phyloP scores from a whole-genome alignment of 2,888 invertebrate species.

The Lepetodrilus schrolli region DNA sequence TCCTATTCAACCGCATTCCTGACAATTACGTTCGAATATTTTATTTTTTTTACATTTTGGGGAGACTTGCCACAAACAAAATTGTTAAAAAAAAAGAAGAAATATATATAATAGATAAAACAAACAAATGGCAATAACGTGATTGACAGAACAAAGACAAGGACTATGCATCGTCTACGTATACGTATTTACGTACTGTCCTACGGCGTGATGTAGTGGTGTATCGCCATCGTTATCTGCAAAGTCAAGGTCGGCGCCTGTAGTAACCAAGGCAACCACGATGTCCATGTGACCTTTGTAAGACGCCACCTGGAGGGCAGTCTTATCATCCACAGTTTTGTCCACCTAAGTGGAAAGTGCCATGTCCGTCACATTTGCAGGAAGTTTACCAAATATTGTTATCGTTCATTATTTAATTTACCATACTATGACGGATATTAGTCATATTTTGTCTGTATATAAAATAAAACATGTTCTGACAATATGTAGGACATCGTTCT shows the following conservation, averaged over 20 bases:
- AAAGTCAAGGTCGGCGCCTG: neutral
- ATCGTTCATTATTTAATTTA: too few species aligned
- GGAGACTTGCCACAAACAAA: too few species aligned
- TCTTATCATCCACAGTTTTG: constrained; percentile 45
- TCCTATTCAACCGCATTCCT: too few species aligned
- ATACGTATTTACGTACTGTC: neutral
- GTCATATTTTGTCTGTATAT: too few species aligned
- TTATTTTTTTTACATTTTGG: too few species aligned
- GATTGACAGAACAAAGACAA: neutral
- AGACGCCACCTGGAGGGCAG: constrained; percentile 25
- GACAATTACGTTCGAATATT: too few species aligned
- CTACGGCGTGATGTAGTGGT: neutral
- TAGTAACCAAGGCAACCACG: neutral
- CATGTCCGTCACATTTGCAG: too few species aligned
- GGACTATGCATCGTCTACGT: too few species aligned
- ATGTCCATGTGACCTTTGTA: neutral
- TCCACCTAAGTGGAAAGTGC: constrained; percentile 43
- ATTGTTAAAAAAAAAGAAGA: neutral
- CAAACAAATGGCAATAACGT: neutral
- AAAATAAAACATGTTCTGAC: too few species aligned
- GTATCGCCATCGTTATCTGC: constrained; percentile 6
- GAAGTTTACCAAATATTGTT: too few species aligned
- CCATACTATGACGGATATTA: too few species aligned
- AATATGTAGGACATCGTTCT: too few species aligned
- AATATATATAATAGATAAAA: neutral